phyloP scores from a whole-genome alignment of 2,888 invertebrate species.

The Ommatoiulus sabulosus region DNA sequence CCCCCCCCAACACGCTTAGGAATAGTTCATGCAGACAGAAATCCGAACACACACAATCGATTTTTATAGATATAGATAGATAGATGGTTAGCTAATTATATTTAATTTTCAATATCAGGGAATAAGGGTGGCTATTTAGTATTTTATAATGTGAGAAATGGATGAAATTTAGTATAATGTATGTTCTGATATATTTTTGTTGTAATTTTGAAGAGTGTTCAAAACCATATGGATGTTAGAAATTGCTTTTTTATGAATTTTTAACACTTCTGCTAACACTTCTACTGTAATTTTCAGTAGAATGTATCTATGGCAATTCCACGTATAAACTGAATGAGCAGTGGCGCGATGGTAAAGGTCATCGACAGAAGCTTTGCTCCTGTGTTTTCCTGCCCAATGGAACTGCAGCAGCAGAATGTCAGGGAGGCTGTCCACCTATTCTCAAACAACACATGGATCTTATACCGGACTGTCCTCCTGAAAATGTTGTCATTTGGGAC shows the following conservation, averaged over 20 bases:
- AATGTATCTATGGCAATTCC: constrained; percentile 54
- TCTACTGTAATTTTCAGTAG: constrained; percentile 34
- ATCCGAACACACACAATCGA: too few species aligned
- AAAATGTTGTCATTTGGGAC: constrained; percentile 62
- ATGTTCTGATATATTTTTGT: too few species aligned
- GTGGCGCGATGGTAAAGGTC: constrained; percentile 62
- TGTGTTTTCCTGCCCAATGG: constrained; percentile 62
- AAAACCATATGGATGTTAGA: too few species aligned
- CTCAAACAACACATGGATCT: constrained; percentile 62
- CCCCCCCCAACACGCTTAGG: too few species aligned
- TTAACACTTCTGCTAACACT: background rate
- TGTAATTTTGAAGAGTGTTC: too few species aligned
- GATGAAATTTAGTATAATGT: too few species aligned
- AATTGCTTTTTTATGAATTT: background rate
- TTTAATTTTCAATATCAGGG: too few species aligned
- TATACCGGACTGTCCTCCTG: constrained; percentile 62
- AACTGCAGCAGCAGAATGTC: constrained; percentile 61
- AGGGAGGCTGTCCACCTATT: constrained; percentile 62
- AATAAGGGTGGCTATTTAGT: too few species aligned
- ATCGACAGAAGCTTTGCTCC: constrained; percentile 62
- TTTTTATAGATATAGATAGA: too few species aligned
- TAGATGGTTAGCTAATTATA: too few species aligned
- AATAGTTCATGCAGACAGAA: too few species aligned
- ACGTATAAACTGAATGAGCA: constrained; percentile 62
- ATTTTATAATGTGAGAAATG: too few species aligned